A percentile compares a stretch with the other conserved stretches of the same genome.
Conservation (phyloP, 1,140 invertebrate genomes). For the Physella acuta region DNA sequence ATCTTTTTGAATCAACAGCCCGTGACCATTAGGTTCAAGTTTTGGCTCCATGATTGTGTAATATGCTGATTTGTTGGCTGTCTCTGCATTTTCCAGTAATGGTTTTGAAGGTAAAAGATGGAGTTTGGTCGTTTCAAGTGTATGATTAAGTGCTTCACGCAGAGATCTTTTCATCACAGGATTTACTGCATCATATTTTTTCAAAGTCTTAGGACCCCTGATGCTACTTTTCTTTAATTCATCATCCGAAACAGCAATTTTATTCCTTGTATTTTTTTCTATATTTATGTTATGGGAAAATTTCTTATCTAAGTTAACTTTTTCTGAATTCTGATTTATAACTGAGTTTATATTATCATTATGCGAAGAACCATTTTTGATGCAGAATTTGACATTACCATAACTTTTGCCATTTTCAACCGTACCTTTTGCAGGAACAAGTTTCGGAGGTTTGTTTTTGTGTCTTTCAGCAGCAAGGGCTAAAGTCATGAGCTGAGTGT, state of each 20-base stretch:
- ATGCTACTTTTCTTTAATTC: slow-evolving; percentile 11
- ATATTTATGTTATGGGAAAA: background rate
- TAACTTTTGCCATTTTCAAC: background rate
- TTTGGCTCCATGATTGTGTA: slow-evolving; percentile 25
- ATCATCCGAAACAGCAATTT: background rate
- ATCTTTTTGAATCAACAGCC: slow-evolving; percentile 9
- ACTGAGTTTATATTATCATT: background rate
- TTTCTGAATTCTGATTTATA: background rate
- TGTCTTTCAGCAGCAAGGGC: slow-evolving; percentile 22
- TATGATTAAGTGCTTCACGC: background rate
- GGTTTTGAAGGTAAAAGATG: background rate
- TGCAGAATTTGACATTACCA: background rate
- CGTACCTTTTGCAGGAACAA: too few relatives aligned
- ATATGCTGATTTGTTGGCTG: background rate
- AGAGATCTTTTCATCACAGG: slow-evolving; percentile 20
- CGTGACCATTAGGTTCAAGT: slow-evolving; percentile 1
- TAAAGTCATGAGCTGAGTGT: slow-evolving; percentile 24
- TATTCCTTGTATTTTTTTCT: background rate
- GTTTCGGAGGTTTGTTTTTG: slow-evolving; percentile 15
- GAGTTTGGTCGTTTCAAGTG: background rate
- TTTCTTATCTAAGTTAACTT: too few relatives aligned
- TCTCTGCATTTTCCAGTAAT: background rate
- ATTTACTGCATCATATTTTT: slow-evolving; percentile 18
- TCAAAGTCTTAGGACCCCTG: slow-evolving; percentile 22
- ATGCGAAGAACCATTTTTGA: background rate